Evolutionary conservation across 2,113 vertebrate genomes (phyloP).

Genomic region (Hydrolagus affinis): DNA sequence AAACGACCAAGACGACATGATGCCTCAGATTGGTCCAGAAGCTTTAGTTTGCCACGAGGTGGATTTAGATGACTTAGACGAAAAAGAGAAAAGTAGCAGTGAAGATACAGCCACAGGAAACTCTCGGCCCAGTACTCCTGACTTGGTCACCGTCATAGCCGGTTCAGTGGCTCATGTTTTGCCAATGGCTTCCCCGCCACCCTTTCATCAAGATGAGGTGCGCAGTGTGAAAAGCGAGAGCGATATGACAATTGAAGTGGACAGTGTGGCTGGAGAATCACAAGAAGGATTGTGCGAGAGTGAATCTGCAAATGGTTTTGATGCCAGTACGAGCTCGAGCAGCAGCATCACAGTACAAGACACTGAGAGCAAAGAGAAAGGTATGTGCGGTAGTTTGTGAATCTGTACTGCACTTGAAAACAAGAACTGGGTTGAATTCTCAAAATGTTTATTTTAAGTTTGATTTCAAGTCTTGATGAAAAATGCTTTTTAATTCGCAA

Average conservation of each 20-base stretch:
- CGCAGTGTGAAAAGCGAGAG: slow-evolving; percentile 61
- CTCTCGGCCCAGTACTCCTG: slow-evolving; percentile 42
- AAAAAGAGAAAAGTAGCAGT: slow-evolving; percentile 69
- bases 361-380: slow-evolving; percentile 68
- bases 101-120: slow-evolving; percentile 57
- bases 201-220: slow-evolving; percentile 65
- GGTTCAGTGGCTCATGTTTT: slow-evolving; percentile 43
- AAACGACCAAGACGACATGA: slow-evolving; percentile 58
- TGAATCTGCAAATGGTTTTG: slow-evolving; percentile 68
- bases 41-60: slow-evolving; percentile 90
- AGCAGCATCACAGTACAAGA: slow-evolving; percentile 67
- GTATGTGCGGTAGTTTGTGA: slow-evolving; percentile 45
- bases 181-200: slow-evolving; percentile 51
- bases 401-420: not conserved
- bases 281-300: slow-evolving; percentile 72
- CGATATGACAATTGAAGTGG: slow-evolving; percentile 73
- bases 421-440: not conserved
- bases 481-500: not conserved
- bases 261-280: slow-evolving; percentile 65
- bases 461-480: slow-evolving; percentile 9
- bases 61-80: slow-evolving; percentile 85
- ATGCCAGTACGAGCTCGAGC: slow-evolving; percentile 63
- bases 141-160: slow-evolving; percentile 43
- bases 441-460: not conserved
- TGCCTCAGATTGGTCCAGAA: slow-evolving; percentile 82